Base-by-base conservation (phyloP, 2,888 invertebrate species). In the Sacculina carcini region DNA sequence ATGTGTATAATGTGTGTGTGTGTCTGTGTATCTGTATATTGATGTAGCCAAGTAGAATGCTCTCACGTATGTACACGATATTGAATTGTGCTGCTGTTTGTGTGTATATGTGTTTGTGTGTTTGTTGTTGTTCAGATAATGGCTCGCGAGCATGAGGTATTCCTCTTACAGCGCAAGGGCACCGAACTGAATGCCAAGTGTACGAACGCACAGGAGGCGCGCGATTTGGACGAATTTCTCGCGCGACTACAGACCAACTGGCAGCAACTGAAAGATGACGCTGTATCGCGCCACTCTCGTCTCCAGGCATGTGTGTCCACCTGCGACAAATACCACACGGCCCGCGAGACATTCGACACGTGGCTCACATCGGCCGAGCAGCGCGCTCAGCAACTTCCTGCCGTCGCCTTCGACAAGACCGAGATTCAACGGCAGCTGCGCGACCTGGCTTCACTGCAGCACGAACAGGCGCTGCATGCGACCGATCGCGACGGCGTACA, bases 81-180 rank as follows among this genome's bases (percentile, higher is more conserved):
- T n/a, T n/a, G n/a, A n/a, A n/a, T n/a, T n/a, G n/a, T n/a, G n/a
- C n/a, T n/a, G n/a, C n/a, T n/a, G n/a, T n/a, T n/a, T n/a, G n/a
- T n/a, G n/a, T n/a, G n/a, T n/a, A n/a, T n/a, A n/a, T n/a, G n/a
- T n/a, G n/a, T n/a, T n/a, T n/a, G n/a, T n/a, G n/a, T n/a, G n/a
- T n/a, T n/a, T n/a, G n/a, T n/a, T n/a, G n/a, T n/a, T n/a, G n/a
- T n/a, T n/a, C n/a, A n/a, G n/a, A n/a, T 90, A 2, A 78, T 85
- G 68, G 76, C 79, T 56, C 74, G 83, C 55, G 89, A 89, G 61
- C 87, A 89, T 61, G 90, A 92, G 67, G 78, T 90, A 1, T 86
- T 90, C 58, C 87, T 90, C 78, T 70, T 92, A 16, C 65, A 92
- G 29, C 89, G 90, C 62, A 89, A 87, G 67, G 90, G 90, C 59